A percentile compares a stretch with the other conserved stretches of the same genome.
phyloP scores from a whole-genome alignment of 2,888 invertebrate species.

The Caprella mutica region DNA sequence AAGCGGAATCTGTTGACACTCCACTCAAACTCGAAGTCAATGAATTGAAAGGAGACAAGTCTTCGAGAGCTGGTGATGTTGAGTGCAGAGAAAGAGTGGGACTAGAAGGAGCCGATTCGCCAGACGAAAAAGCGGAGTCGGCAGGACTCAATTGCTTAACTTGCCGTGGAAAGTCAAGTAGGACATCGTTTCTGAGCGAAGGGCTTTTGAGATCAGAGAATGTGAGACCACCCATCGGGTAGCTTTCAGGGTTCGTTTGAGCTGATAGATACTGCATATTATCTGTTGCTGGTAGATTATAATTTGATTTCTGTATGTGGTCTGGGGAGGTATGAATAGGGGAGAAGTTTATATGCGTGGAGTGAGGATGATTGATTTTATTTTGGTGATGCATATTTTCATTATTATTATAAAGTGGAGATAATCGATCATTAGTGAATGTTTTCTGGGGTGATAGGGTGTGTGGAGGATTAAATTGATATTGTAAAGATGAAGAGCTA shows the following conservation, averaged over 20 bases:
- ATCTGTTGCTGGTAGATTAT: too few relatives aligned
- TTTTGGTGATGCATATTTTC: too few relatives aligned
- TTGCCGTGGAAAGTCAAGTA: constrained; percentile 25
- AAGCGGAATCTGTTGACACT: constrained; percentile 15
- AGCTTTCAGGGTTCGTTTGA: neutral
- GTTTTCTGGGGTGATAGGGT: too few relatives aligned
- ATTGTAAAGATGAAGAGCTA: too few relatives aligned
- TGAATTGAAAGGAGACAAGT: constrained; percentile 9
- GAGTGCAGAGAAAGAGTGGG: constrained; percentile 13
- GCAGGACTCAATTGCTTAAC: constrained; percentile 14
- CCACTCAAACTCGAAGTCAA: constrained; percentile 17
- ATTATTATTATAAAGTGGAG: too few relatives aligned
- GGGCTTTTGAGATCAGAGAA: constrained; percentile 19
- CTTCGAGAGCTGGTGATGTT: constrained; percentile 10
- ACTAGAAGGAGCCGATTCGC: constrained; percentile 25
- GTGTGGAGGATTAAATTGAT: too few relatives aligned
- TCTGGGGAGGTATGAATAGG: too few relatives aligned
- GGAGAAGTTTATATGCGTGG: too few relatives aligned
- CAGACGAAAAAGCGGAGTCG: constrained; percentile 28
- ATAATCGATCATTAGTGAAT: too few relatives aligned
- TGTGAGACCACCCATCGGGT: constrained; percentile 8
- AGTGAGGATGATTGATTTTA: too few relatives aligned
- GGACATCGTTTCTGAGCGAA: constrained; percentile 27
- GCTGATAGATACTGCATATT: neutral
- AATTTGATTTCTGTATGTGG: too few relatives aligned